Evolutionary conservation across 1,140 invertebrate species (phyloP).

Genomic region (Bombus confusus): DNA sequence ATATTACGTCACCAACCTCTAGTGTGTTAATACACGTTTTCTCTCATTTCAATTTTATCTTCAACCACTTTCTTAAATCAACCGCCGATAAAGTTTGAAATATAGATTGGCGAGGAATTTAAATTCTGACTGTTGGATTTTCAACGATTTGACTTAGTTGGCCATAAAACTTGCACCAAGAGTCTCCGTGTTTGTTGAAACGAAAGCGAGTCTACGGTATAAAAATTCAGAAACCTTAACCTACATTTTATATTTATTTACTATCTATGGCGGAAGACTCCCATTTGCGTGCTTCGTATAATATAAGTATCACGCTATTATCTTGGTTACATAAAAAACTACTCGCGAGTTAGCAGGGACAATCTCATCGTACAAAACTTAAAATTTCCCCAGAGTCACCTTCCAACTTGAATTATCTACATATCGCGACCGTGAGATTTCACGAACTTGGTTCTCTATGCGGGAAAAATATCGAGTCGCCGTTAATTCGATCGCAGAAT

Average conservation of each 20-base stretch:
- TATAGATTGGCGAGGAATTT: too few relatives aligned
- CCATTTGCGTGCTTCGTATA: neutral
- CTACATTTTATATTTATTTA: neutral
- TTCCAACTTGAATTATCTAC: neutral
- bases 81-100: too few relatives aligned
- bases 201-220: too few relatives aligned
- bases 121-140: too few relatives aligned
- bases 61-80: too few relatives aligned
- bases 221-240: neutral
- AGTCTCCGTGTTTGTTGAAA: too few relatives aligned
- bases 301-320: neutral
- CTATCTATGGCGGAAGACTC: neutral
- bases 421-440: neutral
- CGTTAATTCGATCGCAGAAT: constrained; percentile 13
- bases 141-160: too few relatives aligned
- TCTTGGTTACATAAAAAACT: too few relatives aligned
- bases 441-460: neutral
- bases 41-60: too few relatives aligned
- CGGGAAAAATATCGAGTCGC: neutral
- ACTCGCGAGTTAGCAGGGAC: neutral
- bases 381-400: neutral
- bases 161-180: too few relatives aligned
- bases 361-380: neutral
- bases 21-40: too few relatives aligned
- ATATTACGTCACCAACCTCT: too few relatives aligned